These are phyloP conservation scores for Lithobates pipiens DNA, from an alignment of 2,797 vertebrate species.

Conservation along the genomic window DNA sequence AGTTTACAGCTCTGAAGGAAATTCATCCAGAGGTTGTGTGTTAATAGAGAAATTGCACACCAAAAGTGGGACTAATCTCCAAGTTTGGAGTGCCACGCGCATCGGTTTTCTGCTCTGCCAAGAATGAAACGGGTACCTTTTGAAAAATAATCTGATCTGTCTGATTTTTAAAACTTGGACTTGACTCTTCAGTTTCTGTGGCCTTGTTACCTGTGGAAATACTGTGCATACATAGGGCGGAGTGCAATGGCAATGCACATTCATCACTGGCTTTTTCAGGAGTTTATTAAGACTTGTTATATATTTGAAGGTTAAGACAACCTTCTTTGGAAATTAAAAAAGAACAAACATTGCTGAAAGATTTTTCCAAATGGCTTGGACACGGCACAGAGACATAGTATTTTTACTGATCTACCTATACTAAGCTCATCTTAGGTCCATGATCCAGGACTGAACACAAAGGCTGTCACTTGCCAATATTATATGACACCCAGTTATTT, in stretches of 20 bases:
- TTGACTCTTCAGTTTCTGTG: neutral
- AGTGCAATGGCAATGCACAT: neutral
- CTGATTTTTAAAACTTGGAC: neutral
- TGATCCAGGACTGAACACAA: neutral
- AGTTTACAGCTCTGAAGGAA: constrained; percentile 76
- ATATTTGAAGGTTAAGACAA: neutral
- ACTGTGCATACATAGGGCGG: neutral
- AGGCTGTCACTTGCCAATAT: neutral
- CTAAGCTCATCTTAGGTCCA: neutral
- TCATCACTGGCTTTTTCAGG: neutral
- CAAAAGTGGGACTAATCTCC: constrained; percentile 1
- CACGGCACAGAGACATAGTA: neutral
- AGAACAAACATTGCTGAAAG: neutral
- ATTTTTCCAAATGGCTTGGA: neutral
- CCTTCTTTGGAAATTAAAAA: neutral
- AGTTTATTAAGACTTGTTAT: neutral
- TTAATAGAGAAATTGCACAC: constrained; percentile 62
- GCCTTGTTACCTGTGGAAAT: constrained; percentile 28
- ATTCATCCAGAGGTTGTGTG: constrained; percentile 82
- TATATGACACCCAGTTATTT: neutral
- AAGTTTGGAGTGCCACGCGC: neutral
- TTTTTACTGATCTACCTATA: neutral
- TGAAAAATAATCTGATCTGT: neutral
- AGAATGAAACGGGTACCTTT: constrained; percentile 29
- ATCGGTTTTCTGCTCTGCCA: neutral